Base-by-base conservation (phyloP, 2,797 vertebrate species). In the Brachyalestes nurse region DNA sequence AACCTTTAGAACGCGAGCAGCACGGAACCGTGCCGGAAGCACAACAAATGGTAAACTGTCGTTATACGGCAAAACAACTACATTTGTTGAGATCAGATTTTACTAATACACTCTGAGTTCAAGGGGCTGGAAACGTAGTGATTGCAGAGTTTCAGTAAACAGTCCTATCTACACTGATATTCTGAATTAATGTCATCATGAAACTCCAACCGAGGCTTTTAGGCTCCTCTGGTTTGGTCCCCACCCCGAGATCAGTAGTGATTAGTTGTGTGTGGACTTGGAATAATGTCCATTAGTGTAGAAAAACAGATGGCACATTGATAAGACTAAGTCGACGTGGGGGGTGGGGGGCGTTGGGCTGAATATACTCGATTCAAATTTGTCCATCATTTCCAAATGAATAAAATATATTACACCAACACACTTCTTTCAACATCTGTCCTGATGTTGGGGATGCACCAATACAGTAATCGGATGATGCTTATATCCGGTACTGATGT, bases 281-380 rank as follows among this genome's bases (percentile, higher is more conserved):
- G 25, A 14, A 19, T 25, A 7, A 51, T 14, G 66, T 70, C 21
- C 45, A 25, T 16, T 47, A 70, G 13, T 25, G 47, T 49, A 25
- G 13, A 25, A 70, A 70, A 71, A 71, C 47, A 53, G 47, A 53
- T 53, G 69, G 49, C 47, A 71, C 69, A 71, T 17, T 25, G 47
- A 71, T 16, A 4, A 53, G 69, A 71, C 62, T 8, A 5, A 12
- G 28, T 34, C 6, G n/a, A n/a, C n/a, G n/a, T n/a, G n/a, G n/a
- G n/a, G n/a, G n/a, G n/a, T 5, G 19, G 19, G 55, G 51, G 60
- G 14, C 0, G 0, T 5, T 38, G 2, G 5, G 21, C 55, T 61
- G 58, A 25, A 64, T 16, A 17, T 28, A 16, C 13, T 64, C 28
- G 2, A 64, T 2, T 64, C 6, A 61, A 23, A 60, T 23, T 7